Conservation (phyloP, 2,888 invertebrate genomes). For the Sarcophaga carnaria region DNA sequence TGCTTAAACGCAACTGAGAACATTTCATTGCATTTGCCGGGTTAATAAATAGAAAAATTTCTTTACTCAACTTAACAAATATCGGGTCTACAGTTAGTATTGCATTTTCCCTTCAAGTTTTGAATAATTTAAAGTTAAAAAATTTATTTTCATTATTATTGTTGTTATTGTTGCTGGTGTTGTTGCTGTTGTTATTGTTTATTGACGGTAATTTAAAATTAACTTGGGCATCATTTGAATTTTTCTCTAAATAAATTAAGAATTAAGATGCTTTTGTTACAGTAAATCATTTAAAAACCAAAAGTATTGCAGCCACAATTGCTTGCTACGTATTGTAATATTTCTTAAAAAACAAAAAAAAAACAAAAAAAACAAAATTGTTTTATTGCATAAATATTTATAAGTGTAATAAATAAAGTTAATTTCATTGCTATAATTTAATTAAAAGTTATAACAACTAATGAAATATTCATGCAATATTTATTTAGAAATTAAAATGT, state of each 20-base stretch:
- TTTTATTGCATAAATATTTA: background rate
- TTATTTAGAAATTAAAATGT: slow-evolving; percentile 11
- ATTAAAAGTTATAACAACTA: background rate
- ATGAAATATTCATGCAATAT: background rate
- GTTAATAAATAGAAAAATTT: slow-evolving; percentile 74
- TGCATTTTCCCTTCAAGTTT: slow-evolving; percentile 38
- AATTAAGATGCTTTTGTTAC: background rate
- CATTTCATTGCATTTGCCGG: slow-evolving; percentile 72
- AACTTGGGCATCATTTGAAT: no score
- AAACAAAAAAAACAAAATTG: no score
- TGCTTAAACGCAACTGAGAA: slow-evolving; percentile 76
- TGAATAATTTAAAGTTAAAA: slow-evolving; percentile 39
- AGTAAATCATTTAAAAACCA: no score
- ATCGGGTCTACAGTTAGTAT: slow-evolving; percentile 37
- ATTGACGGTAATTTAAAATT: background rate
- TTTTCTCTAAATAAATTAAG: background rate
- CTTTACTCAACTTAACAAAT: slow-evolving; percentile 57
- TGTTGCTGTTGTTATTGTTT: slow-evolving; percentile 17
- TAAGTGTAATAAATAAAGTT: background rate
- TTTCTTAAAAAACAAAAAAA: background rate
- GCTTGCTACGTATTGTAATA: background rate
- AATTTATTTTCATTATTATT: background rate
- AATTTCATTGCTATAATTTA: background rate
- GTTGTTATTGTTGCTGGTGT: slow-evolving; percentile 25
- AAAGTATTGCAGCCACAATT: no score